Conservation (phyloP, 1,140 invertebrate species). For the Zaprionus gabonicus region DNA sequence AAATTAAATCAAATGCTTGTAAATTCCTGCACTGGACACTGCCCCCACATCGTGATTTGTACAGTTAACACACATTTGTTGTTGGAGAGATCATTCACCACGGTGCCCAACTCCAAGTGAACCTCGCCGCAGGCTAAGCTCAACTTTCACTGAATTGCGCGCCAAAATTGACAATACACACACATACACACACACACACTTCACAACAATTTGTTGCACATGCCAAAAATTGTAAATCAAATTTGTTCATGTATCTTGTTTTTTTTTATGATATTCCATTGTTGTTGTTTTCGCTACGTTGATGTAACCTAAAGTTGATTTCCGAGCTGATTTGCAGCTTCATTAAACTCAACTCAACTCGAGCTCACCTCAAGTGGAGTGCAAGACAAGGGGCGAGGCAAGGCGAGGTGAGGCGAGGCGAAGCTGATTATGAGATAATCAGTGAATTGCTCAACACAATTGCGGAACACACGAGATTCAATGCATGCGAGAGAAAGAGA, state of each 20-base stretch:
- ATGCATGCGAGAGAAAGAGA: constrained; percentile 37
- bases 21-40: background rate
- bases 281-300: constrained; percentile 41
- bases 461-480: constrained; percentile 49
- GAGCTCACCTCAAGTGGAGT: constrained; percentile 50
- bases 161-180: constrained; percentile 58
- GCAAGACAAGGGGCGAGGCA: constrained; percentile 34
- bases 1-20: too few species aligned
- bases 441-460: constrained; percentile 65
- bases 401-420: constrained; percentile 22
- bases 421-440: constrained; percentile 79
- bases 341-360: constrained; percentile 63
- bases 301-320: constrained; percentile 69
- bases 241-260: constrained; percentile 48
- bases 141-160: constrained; percentile 72
- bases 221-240: constrained; percentile 70
- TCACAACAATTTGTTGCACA: constrained; percentile 56
- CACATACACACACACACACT: constrained; percentile 13
- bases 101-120: constrained; percentile 39
- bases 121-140: constrained; percentile 14
- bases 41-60: background rate
- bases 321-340: constrained; percentile 61
- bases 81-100: constrained; percentile 55
- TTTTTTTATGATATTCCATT: constrained; percentile 28
- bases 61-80: constrained; percentile 11